Base-by-base conservation (phyloP, 1,140 invertebrate genomes). In the Scaptomyza pallida region DNA sequence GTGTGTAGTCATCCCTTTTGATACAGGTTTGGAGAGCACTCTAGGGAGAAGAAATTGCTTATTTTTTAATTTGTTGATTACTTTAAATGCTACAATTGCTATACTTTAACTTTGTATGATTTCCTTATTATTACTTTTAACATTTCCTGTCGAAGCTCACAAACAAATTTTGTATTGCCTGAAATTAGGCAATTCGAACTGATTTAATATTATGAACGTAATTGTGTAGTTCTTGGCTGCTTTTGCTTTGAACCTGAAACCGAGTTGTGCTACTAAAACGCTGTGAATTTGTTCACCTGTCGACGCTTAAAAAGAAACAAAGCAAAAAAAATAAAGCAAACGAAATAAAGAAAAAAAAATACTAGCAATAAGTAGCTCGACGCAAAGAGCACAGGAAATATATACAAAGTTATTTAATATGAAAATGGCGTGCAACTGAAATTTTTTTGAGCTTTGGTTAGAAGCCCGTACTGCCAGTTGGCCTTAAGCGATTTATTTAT, bases 381-480 rank as follows among this genome's bases (percentile, higher is more conserved):
- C 74, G 44, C 45, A 61, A 30, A 61, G 41, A 62, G 74, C 48
- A 64, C 72, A 63, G 76, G 72, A 83, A 80, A 81, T 86, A 80
- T 80, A 86, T 77, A 86, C 77, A 85, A 85, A 85, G 57, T 86
- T 86, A 81, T 86, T 86, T 86, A 86, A 86, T 86, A 88, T 81
- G 81, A 86, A 86, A 86, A 86, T 86, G 70, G 81, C 81, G 81
- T 86, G 81, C 81, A 81, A 62, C 69, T 68, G 60, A 64, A 74
- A 63, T 78, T 77, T 86, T 85, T 77, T 86, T 70, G 61, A 64
- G 77, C 69, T 77, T 73, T 57, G 45, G 56, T 71, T 86, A 45
- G 76, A n/a, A n/a, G 8, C 26, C 62, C 62, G 50, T 63, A 23
- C 59, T 50, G 54, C 26, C 73, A 70, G 67, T 77, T 70, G 59